A percentile compares a stretch with the other conserved stretches of the same genome.
Evolutionary conservation across 2,888 invertebrate species (phyloP).

Genomic region (Tachina lurida): DNA sequence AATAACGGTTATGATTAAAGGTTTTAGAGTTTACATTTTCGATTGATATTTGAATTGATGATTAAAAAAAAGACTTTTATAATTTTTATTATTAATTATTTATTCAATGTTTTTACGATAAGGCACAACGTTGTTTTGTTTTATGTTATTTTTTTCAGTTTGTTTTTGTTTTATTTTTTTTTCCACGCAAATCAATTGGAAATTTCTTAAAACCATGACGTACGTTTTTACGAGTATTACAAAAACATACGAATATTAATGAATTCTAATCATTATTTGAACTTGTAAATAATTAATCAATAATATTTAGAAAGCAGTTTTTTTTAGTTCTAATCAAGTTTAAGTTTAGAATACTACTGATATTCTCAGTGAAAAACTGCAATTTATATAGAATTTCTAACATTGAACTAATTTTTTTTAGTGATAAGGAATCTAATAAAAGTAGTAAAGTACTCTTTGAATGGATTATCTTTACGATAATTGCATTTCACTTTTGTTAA

Average conservation of each 20-base stretch:
- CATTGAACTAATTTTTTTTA: constrained; percentile 55
- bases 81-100: background rate
- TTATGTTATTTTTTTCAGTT: background rate
- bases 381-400: constrained; percentile 54
- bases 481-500: constrained; percentile 1
- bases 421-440: constrained; percentile 50
- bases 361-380: constrained; percentile 25
- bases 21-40: background rate
- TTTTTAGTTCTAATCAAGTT: constrained; percentile 60
- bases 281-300: constrained; percentile 58
- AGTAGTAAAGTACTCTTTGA: background rate
- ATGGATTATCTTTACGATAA: constrained; percentile 35
- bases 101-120: background rate
- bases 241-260: background rate
- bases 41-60: background rate
- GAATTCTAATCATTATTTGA: constrained; percentile 31
- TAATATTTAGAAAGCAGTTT: background rate
- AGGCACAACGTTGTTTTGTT: background rate
- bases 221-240: constrained; percentile 7
- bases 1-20: too few species aligned
- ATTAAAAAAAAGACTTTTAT: background rate
- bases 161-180: background rate
- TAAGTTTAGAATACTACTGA: constrained; percentile 66
- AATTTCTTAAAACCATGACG: constrained; percentile 39
- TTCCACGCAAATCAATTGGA: background rate